Evolutionary conservation across 1,140 invertebrate genomes (phyloP).

Genomic region (Calycopis cecrops): DNA sequence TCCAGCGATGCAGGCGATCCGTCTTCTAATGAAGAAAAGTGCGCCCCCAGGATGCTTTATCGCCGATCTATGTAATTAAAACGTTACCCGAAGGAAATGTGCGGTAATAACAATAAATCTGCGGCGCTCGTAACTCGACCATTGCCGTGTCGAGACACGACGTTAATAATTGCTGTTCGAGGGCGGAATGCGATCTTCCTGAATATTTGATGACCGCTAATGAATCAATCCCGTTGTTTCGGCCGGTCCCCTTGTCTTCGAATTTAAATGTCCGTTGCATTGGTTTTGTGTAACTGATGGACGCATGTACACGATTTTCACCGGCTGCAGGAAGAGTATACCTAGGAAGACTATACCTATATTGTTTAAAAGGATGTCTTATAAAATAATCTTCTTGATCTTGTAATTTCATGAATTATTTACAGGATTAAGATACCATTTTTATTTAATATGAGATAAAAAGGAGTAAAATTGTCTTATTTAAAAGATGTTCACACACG

Average conservation of each 20-base stretch:
- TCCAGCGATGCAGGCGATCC: conserved; percentile 50
- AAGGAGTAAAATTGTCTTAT: too few relatives aligned
- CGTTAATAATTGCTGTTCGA: conserved; percentile 55
- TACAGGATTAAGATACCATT: too few relatives aligned
- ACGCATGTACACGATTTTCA: not conserved
- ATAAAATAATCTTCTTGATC: too few relatives aligned
- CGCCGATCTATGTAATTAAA: conserved; percentile 74
- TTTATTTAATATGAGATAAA: too few relatives aligned
- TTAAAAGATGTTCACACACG: too few relatives aligned
- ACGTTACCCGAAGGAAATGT: conserved; percentile 72
- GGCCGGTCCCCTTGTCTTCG: conserved; percentile 10
- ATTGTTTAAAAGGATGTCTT: too few relatives aligned
- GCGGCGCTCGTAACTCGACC: conserved; percentile 48
- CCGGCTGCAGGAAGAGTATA: too few relatives aligned
- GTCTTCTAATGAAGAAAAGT: conserved; percentile 75
- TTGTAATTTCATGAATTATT: too few relatives aligned
- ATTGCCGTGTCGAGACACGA: conserved; percentile 43
- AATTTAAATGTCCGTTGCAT: conserved; percentile 12
- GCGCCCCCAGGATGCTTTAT: conserved; percentile 70
- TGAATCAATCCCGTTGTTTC: conserved; percentile 39
- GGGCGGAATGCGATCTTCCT: conserved; percentile 36
- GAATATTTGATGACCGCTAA: conserved; percentile 59
- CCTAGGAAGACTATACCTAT: too few relatives aligned
- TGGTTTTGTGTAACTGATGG: not conserved
- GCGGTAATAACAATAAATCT: conserved; percentile 72